These are phyloP conservation scores for Drosophila barbarae DNA, from an alignment of 2,888 invertebrate genomes.

Conservation along the genomic window DNA sequence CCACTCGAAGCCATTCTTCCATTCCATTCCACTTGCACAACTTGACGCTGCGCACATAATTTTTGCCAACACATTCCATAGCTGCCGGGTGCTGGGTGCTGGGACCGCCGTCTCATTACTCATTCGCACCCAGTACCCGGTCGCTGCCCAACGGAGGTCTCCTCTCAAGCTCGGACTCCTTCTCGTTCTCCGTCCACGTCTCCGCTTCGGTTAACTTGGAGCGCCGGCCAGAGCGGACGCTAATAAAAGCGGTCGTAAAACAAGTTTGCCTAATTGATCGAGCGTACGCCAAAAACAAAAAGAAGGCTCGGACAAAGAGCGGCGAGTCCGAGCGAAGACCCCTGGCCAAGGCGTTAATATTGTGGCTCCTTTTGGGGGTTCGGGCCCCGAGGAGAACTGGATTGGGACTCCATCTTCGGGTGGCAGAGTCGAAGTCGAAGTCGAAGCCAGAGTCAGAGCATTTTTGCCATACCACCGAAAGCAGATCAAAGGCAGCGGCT, in stretches of 20 bases:
- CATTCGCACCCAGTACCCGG: constrained; percentile 51
- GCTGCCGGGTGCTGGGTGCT: constrained; percentile 55
- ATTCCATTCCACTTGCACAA: constrained; percentile 42
- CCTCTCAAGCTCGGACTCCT: constrained; percentile 7
- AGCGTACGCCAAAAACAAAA: constrained; percentile 74
- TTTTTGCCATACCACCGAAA: constrained; percentile 67
- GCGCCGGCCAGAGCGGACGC: constrained; percentile 65
- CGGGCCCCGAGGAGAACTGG: constrained; percentile 15
- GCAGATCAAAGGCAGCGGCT: constrained; percentile 70
- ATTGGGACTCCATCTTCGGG: constrained; percentile 24
- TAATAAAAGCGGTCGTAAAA: constrained; percentile 79
- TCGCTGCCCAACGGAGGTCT: constrained; percentile 8
- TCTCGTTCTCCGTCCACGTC: not conserved
- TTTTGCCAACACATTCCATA: constrained; percentile 68
- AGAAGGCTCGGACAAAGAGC: constrained; percentile 50
- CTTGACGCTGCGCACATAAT: constrained; percentile 54
- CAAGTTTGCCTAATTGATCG: constrained; percentile 79
- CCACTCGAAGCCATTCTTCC: constrained; percentile 14
- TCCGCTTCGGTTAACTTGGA: constrained; percentile 41
- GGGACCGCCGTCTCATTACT: constrained; percentile 64
- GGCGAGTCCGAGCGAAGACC: constrained; percentile 14
- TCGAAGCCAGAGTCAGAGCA: constrained; percentile 24
- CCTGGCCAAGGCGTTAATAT: constrained; percentile 67
- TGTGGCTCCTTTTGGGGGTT: constrained; percentile 43
- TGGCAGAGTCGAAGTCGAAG: constrained; percentile 8